These are phyloP conservation scores for Cristatella mucedo DNA, from an alignment of 2,888 invertebrate species.

Conservation along the genomic window DNA sequence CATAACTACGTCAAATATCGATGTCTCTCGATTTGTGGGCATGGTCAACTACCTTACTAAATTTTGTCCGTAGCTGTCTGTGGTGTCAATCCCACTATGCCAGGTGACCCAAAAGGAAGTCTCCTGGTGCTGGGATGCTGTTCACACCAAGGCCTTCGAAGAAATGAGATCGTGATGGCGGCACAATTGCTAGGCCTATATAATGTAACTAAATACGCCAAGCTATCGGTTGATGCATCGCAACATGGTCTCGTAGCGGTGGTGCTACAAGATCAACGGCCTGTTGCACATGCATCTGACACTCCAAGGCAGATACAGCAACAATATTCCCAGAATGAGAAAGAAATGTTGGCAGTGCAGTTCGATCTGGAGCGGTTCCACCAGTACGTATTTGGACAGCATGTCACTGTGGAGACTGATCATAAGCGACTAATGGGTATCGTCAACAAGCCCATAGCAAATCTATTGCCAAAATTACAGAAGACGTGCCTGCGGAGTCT, in stretches of 20 bases:
- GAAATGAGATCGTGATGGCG: slow-evolving; percentile 10
- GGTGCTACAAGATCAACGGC: slow-evolving; percentile 13
- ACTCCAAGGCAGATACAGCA: slow-evolving; percentile 13
- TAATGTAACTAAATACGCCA: slow-evolving; percentile 6
- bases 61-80: no score
- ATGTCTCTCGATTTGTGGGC: no score
- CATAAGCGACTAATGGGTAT: slow-evolving; percentile 14
- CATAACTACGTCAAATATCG: no score
- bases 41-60: no score
- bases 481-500: slow-evolving; percentile 11
- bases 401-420: slow-evolving; percentile 13
- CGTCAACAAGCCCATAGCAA: slow-evolving; percentile 8
- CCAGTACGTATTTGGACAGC: slow-evolving; percentile 13
- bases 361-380: slow-evolving; percentile 13
- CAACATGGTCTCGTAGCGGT: slow-evolving; percentile 13
- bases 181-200: slow-evolving; percentile 14
- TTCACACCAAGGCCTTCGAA: no score
- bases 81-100: no score
- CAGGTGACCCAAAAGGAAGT: no score
- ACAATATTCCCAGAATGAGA: slow-evolving; percentile 15
- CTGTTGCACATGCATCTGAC: slow-evolving; percentile 15
- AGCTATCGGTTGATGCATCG: slow-evolving; percentile 13
- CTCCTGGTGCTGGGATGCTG: no score
- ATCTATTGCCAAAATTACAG: slow-evolving; percentile 13
- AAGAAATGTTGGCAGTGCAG: slow-evolving; percentile 13